These are phyloP conservation scores for Boloria selene DNA, from an alignment of 2,888 invertebrate genomes.

Conservation along the genomic window DNA sequence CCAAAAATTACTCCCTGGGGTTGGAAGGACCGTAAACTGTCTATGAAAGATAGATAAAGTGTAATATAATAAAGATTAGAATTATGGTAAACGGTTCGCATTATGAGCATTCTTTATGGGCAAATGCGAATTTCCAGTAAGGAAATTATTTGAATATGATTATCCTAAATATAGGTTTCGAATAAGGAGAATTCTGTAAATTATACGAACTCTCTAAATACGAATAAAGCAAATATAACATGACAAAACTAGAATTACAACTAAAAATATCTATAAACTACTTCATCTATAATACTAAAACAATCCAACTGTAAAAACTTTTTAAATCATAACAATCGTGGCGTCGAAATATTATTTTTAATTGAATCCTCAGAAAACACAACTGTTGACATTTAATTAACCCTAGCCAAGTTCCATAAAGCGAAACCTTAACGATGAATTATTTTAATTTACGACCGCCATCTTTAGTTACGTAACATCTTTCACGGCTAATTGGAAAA, in stretches of 20 bases:
- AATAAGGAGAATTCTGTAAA: not conserved
- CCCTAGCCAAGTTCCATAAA: conserved; percentile 23
- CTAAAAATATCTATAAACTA: not conserved
- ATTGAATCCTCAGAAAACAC: conserved; percentile 28
- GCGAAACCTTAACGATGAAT: conserved; percentile 31
- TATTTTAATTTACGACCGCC: conserved; percentile 33
- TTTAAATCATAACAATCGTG: conserved; percentile 4
- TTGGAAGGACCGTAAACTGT: conserved; percentile 39
- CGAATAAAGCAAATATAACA: not conserved
- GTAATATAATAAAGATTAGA: conserved; percentile 64
- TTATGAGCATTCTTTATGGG: conserved; percentile 33
- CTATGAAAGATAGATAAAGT: conserved; percentile 52
- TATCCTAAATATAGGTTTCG: conserved; percentile 13
- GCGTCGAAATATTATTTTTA: conserved; percentile 24
- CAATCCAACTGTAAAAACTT: conserved; percentile 8
- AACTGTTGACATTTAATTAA: conserved; percentile 38
- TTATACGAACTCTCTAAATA: too few relatives aligned
- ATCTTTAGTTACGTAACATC: conserved; percentile 30
- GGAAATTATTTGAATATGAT: conserved; percentile 24
- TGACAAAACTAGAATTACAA: not conserved
- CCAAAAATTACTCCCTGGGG: conserved; percentile 37
- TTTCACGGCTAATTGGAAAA: conserved; percentile 33
- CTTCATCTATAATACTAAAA: not conserved
- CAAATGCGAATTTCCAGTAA: conserved; percentile 25
- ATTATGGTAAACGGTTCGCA: conserved; percentile 53